Conservation (phyloP, 2,797 vertebrate genomes). For the Cebuella pygmaea region DNA sequence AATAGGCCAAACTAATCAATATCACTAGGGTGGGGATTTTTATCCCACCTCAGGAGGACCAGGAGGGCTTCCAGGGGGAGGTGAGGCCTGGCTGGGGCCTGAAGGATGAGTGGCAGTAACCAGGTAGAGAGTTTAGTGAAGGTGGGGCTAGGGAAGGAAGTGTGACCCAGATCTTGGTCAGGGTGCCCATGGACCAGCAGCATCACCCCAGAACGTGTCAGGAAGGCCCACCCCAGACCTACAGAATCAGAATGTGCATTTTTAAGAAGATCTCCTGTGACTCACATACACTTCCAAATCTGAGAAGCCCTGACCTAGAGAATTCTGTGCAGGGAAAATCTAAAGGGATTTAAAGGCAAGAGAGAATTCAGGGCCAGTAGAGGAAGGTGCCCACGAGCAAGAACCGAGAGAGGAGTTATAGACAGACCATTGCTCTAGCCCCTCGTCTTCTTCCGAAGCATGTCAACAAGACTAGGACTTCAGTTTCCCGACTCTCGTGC, state of each 20-base stretch:
- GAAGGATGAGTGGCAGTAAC: not conserved
- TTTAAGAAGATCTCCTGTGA: not conserved
- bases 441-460: not conserved
- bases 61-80: not conserved
- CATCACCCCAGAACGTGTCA: not conserved
- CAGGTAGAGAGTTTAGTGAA: not conserved
- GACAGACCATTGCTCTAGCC: rapidly evolving
- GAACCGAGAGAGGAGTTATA: not conserved
- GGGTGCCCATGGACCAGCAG: too few relatives aligned
- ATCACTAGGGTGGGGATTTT: too few relatives aligned
- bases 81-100: not conserved
- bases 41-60: not conserved
- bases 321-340: not conserved
- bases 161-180: not conserved
- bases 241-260: not conserved
- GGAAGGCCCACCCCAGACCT: not conserved
- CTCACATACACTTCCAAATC: rapidly evolving
- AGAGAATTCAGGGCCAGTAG: not conserved
- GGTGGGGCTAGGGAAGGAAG: not conserved
- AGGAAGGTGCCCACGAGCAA: rapidly evolving
- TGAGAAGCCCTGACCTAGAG: not conserved
- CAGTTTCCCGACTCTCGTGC: rapidly evolving
- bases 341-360: not conserved
- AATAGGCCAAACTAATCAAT: not conserved
- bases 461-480: not conserved